Conservation (phyloP, 2,888 invertebrate genomes). For the Sabatieria punctata region DNA sequence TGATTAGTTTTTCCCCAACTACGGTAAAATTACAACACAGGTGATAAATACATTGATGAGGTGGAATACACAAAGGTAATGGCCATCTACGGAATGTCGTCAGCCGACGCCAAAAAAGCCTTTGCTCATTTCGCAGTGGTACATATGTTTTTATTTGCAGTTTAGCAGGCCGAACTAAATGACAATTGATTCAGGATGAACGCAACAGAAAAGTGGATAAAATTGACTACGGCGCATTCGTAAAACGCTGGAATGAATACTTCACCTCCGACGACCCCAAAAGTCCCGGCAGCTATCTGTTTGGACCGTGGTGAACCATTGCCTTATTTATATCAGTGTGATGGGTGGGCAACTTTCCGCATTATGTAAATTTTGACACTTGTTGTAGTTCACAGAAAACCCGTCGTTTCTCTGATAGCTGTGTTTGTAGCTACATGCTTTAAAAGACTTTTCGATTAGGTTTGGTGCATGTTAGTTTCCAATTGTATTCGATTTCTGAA, state of each 20-base stretch:
- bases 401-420: too few species aligned
- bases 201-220: neutral
- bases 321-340: too few species aligned
- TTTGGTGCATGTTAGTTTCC: too few species aligned
- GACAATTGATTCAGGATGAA: neutral
- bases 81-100: constrained; percentile 9
- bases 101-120: neutral
- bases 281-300: constrained; percentile 9
- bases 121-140: constrained; percentile 9
- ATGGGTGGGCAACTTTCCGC: too few species aligned
- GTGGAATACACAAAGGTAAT: constrained; percentile 10
- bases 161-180: neutral
- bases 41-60: constrained; percentile 11
- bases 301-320: constrained; percentile 10
- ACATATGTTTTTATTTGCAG: neutral
- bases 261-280: constrained; percentile 4
- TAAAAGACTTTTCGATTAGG: too few species aligned
- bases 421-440: too few species aligned
- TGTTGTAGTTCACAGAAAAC: too few species aligned
- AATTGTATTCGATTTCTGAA: too few species aligned
- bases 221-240: constrained; percentile 11
- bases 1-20: neutral
- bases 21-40: neutral
- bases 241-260: constrained; percentile 11
- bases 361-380: too few species aligned